These are phyloP conservation scores for Tachysurus fulvidraco DNA, from an alignment of 2,113 vertebrate species.

Conservation along the genomic window DNA sequence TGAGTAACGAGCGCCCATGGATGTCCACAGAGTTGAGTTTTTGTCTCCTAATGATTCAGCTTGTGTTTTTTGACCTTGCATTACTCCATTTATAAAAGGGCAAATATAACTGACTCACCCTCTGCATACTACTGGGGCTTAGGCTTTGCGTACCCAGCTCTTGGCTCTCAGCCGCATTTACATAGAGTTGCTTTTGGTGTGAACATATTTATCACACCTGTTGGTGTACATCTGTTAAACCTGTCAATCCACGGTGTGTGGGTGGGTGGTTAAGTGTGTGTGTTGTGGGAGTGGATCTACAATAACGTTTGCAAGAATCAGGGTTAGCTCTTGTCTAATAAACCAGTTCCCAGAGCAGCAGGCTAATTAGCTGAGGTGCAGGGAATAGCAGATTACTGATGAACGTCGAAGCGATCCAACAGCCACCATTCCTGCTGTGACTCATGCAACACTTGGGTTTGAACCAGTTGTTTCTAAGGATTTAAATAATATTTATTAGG, in stretches of 20 bases:
- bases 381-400: conserved; percentile 56
- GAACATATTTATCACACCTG: background rate
- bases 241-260: conserved; percentile 31
- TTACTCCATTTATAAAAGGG: background rate
- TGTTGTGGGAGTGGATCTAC: conserved; percentile 16
- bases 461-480: background rate
- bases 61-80: background rate
- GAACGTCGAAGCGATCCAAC: background rate
- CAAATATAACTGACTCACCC: background rate
- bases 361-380: conserved; percentile 70
- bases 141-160: background rate
- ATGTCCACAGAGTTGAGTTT: background rate
- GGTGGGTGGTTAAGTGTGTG: conserved; percentile 16
- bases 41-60: background rate
- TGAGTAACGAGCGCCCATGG: background rate
- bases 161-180: background rate
- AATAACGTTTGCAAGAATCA: conserved; percentile 57
- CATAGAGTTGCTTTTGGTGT: background rate
- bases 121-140: background rate
- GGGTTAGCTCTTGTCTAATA: conserved; percentile 66
- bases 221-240: conserved; percentile 16
- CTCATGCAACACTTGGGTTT: background rate
- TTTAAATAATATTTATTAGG: background rate
- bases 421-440: background rate
- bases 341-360: conserved; percentile 60